A percentile compares a stretch with the other conserved stretches of the same genome.
phyloP scores from a whole-genome alignment of 2,888 invertebrate species.

The Nesidiocoris tenuis region DNA sequence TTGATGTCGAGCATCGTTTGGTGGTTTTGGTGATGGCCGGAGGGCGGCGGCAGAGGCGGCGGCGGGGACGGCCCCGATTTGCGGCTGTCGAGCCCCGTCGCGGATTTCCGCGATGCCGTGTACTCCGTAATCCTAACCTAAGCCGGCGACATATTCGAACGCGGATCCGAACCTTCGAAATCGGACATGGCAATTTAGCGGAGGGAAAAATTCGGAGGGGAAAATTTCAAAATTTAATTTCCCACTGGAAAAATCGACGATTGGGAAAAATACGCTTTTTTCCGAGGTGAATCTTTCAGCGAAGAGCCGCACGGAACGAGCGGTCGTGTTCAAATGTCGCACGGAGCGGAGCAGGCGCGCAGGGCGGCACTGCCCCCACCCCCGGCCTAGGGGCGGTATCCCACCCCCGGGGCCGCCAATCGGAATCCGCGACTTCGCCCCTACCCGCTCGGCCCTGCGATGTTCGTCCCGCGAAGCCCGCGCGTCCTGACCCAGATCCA shows the following conservation, averaged over 20 bases:
- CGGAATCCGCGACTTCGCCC: background rate
- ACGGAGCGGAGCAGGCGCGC: constrained; percentile 53
- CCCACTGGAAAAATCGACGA: too few relatives aligned
- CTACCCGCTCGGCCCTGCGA: too few relatives aligned
- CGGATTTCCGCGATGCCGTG: constrained; percentile 38
- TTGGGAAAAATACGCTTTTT: too few relatives aligned
- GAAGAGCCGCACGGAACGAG: constrained; percentile 50
- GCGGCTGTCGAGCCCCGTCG: constrained; percentile 38
- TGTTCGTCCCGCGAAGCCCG: too few relatives aligned
- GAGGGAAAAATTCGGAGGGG: too few relatives aligned
- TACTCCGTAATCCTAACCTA: constrained; percentile 28
- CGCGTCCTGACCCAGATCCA: background rate
- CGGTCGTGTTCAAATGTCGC: constrained; percentile 44
- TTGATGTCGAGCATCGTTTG: constrained; percentile 83
- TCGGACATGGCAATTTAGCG: constrained; percentile 49
- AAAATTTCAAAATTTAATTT: too few relatives aligned
- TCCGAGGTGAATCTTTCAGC: too few relatives aligned
- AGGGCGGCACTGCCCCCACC: constrained; percentile 40
- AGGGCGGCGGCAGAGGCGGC: constrained; percentile 34
- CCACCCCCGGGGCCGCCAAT: background rate
- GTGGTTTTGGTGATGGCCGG: constrained; percentile 3
- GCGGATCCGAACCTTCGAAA: constrained; percentile 50
- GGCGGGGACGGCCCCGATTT: constrained; percentile 46
- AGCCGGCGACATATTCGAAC: background rate
- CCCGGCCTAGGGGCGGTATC: background rate